These are phyloP conservation scores for Micromussa lordhowensis DNA, from an alignment of 92 coral and sea anemone species.

Conservation along the genomic window DNA sequence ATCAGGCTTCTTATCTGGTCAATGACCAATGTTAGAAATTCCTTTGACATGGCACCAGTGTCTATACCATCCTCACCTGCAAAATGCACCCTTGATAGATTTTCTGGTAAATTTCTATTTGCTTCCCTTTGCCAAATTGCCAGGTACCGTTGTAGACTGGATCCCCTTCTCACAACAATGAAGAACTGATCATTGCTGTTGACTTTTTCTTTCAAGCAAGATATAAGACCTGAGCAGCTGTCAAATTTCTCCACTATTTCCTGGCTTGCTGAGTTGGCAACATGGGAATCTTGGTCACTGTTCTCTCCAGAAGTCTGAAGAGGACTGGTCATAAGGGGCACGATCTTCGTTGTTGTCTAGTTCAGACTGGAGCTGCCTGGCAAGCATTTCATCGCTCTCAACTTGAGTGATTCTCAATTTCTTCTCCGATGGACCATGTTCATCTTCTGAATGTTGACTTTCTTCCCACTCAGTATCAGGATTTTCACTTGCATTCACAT, in stretches of 20 bases:
- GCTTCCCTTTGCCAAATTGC: conserved; percentile 63
- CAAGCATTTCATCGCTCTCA: conserved; percentile 42
- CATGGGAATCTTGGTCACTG: background rate
- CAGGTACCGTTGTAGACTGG: conserved; percentile 15
- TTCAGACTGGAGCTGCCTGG: conserved; percentile 36
- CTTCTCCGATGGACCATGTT: background rate
- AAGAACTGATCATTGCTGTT: conserved; percentile 41
- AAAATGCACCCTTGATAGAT: conserved; percentile 62
- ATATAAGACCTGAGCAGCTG: background rate
- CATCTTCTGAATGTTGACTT: conserved; percentile 4
- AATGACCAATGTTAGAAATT: conserved; percentile 49
- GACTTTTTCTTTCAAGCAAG: conserved; percentile 6
- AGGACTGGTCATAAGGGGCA: background rate
- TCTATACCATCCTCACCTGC: conserved; percentile 74
- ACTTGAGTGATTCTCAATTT: conserved; percentile 18
- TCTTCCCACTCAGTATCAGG: background rate
- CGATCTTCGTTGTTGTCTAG: conserved; percentile 2
- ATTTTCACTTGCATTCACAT: conserved; percentile 21
- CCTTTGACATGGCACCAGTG: conserved; percentile 66
- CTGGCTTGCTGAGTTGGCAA: background rate
- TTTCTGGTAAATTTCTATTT: conserved; percentile 55
- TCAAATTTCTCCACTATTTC: conserved; percentile 13
- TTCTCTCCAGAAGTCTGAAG: background rate
- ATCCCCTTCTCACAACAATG: conserved; percentile 60
- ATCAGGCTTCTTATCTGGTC: conserved; percentile 33